Percentiles rank a stretch among this genome's conserved stretches.
phyloP scores from a whole-genome alignment of 2,113 vertebrate species.

The Syngnathoides biaculeatus region DNA sequence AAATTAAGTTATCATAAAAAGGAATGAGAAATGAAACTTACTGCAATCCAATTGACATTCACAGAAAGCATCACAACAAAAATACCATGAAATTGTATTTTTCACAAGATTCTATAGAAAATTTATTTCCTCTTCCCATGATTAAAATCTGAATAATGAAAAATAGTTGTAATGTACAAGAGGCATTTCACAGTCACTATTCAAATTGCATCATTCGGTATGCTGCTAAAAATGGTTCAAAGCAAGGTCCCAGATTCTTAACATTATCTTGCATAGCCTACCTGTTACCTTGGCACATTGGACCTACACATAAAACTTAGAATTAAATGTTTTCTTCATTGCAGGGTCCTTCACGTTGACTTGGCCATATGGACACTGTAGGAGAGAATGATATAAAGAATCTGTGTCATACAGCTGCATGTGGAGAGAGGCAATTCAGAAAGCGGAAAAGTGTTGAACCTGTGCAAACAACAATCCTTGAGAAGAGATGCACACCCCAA shows the following conservation, averaged over 20 bases:
- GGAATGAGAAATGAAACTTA: conserved; percentile 32
- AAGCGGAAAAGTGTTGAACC: conserved; percentile 17
- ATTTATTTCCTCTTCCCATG: conserved; percentile 25
- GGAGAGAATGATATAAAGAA: conserved; percentile 64
- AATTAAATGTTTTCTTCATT: conserved; percentile 79
- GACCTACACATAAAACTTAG: conserved; percentile 72
- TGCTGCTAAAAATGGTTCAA: conserved; percentile 64
- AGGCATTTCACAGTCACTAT: conserved; percentile 67
- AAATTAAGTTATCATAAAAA: conserved; percentile 55
- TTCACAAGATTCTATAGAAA: conserved; percentile 39
- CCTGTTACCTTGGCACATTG: conserved; percentile 23
- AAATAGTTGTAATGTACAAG: conserved; percentile 61
- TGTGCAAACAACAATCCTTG: not conserved
- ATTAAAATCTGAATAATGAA: conserved; percentile 59
- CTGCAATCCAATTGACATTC: conserved; percentile 41
- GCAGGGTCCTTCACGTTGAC: conserved; percentile 80
- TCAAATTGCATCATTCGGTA: conserved; percentile 75
- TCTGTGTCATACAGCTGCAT: conserved; percentile 12
- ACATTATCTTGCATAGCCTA: conserved; percentile 5
- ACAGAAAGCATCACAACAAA: conserved; percentile 35
- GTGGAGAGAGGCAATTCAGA: conserved; percentile 11
- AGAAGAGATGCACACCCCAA: not conserved
- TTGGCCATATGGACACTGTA: conserved; percentile 83
- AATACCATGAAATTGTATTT: conserved; percentile 31
- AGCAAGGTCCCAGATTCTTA: conserved; percentile 45